Evolutionary conservation across 2,888 invertebrate species (phyloP).

Genomic region (Trileptium ribeirensis): DNA sequence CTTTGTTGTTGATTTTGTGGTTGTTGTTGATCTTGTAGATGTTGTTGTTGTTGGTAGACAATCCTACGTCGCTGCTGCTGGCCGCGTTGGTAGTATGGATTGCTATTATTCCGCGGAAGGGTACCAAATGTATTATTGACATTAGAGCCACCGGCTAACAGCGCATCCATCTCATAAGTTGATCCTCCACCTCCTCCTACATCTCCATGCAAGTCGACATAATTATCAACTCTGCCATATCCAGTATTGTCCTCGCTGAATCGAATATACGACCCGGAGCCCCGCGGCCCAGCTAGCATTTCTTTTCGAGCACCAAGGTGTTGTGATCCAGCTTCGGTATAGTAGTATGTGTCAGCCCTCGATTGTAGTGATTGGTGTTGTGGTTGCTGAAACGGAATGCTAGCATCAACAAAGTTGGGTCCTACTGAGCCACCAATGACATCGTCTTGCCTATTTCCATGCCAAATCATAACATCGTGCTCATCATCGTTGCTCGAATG

Average conservation of each 20-base stretch:
- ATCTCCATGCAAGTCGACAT: not conserved
- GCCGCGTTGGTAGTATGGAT: not conserved
- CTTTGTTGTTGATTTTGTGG: not conserved
- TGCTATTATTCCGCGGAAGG: constrained; percentile 15
- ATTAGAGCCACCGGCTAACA: no score
- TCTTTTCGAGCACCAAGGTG: not conserved
- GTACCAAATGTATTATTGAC: constrained; percentile 29
- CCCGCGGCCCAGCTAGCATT: not conserved
- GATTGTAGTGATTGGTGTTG: not conserved
- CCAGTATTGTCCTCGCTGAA: constrained; percentile 9
- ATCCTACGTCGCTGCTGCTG: not conserved
- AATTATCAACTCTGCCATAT: not conserved
- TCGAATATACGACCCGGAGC: constrained; percentile 17
- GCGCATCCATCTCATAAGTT: not conserved
- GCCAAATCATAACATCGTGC: not conserved
- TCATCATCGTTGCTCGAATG: no score
- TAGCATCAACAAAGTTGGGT: not conserved
- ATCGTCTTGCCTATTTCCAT: not conserved
- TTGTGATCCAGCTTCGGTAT: not conserved
- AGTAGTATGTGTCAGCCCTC: no score
- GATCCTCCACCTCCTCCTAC: no score
- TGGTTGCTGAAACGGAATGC: no score
- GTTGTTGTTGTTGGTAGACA: not conserved
- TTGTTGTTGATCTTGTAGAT: not conserved
- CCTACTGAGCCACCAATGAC: not conserved